phyloP scores from a whole-genome alignment of 2,797 vertebrate species.

The Nyctibius grandis region DNA sequence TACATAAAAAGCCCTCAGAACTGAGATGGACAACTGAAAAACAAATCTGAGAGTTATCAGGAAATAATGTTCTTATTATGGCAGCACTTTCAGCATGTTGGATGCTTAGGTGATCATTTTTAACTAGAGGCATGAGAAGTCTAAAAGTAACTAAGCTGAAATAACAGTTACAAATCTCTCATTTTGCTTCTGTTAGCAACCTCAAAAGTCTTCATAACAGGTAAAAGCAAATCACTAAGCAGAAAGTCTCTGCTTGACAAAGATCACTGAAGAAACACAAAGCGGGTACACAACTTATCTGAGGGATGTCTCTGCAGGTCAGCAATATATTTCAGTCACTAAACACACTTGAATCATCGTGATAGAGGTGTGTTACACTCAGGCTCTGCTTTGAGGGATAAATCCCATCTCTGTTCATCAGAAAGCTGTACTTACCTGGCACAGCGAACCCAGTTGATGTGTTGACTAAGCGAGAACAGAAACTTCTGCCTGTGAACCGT shows the following conservation, averaged over 20 bases:
- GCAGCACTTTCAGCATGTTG: background rate
- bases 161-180: background rate
- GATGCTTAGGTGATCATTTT: background rate
- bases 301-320: background rate
- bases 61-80: background rate
- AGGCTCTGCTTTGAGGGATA: background rate
- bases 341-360: background rate
- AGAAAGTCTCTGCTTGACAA: background rate
- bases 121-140: background rate
- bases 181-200: background rate
- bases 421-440: slow-evolving; percentile 79
- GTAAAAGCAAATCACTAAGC: background rate
- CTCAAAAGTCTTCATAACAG: background rate
- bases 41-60: background rate
- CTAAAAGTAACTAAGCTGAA: background rate
- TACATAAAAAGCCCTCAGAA: background rate
- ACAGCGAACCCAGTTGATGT: slow-evolving; percentile 98
- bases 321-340: background rate
- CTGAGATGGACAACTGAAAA: background rate
- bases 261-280: background rate
- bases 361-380: background rate
- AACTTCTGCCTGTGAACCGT: slow-evolving; percentile 93
- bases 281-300: background rate
- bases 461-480: slow-evolving; percentile 91
- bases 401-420: background rate